These are phyloP conservation scores for Drosophila carrolli DNA, from an alignment of 1,140 invertebrate genomes.

Conservation along the genomic window DNA sequence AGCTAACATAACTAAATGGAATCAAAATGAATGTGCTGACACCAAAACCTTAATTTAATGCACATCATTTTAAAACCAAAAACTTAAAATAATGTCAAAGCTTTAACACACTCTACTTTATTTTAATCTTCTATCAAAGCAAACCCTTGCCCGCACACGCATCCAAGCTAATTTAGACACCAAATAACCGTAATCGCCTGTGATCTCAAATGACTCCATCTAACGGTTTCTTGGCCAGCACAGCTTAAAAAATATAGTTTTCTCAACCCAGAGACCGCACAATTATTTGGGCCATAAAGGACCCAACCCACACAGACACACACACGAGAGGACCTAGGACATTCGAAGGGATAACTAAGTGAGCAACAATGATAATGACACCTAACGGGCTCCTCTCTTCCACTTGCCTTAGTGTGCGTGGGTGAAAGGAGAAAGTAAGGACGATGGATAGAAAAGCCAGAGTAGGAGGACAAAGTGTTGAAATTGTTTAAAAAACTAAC, in stretches of 20 bases:
- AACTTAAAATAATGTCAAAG: no score
- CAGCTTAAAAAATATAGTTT: constrained; percentile 29
- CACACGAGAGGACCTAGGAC: neutral
- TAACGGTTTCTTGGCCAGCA: neutral
- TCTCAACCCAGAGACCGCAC: constrained; percentile 28
- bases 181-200: constrained; percentile 34
- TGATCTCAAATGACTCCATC: constrained; percentile 38
- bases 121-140: neutral
- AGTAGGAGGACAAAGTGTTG: neutral
- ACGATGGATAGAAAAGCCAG: neutral
- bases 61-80: no score
- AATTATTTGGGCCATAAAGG: constrained; percentile 38
- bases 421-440: neutral
- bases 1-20: no score
- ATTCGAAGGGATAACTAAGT: constrained; percentile 22
- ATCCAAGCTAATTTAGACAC: constrained; percentile 32
- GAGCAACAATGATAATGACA: constrained; percentile 24
- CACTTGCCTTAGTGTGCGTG: neutral
- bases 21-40: no score
- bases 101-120: neutral
- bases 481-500: constrained; percentile 4
- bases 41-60: no score
- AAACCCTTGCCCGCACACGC: no score
- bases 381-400: constrained; percentile 2
- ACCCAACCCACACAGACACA: constrained; percentile 1